phyloP scores from a whole-genome alignment of 2,797 vertebrate species.

The Gymnothorax reevesii region DNA sequence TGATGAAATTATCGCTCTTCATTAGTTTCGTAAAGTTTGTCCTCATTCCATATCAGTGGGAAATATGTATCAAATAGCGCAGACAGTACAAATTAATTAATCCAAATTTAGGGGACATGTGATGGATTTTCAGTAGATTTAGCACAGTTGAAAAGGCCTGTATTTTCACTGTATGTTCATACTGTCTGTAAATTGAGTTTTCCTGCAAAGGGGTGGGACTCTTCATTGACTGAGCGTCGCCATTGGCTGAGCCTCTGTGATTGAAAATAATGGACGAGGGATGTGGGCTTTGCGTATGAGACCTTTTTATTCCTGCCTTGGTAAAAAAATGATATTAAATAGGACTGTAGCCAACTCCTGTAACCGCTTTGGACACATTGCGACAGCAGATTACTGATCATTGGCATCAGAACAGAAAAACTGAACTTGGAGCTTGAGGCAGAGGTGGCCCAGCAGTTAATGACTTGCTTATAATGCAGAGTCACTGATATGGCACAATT shows the following conservation, averaged over 20 bases:
- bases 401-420: too few species aligned
- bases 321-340: constrained; percentile 3
- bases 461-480: background rate
- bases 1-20: background rate
- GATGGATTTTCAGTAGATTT: background rate
- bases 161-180: constrained; percentile 1
- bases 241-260: constrained; percentile 13
- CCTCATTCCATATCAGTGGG: background rate
- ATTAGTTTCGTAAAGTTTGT: background rate
- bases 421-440: too few species aligned
- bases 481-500: background rate
- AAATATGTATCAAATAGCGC: background rate
- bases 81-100: background rate
- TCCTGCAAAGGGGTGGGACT: background rate
- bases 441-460: background rate
- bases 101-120: background rate
- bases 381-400: too few species aligned
- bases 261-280: background rate
- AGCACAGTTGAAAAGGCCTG: background rate
- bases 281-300: background rate
- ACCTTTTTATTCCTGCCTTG: background rate
- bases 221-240: background rate
- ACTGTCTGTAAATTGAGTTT: constrained; percentile 14
- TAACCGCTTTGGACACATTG: too few species aligned
- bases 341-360: background rate